phyloP scores from a whole-genome alignment of 1,140 invertebrate genomes.

The Drosophila sechellia region DNA sequence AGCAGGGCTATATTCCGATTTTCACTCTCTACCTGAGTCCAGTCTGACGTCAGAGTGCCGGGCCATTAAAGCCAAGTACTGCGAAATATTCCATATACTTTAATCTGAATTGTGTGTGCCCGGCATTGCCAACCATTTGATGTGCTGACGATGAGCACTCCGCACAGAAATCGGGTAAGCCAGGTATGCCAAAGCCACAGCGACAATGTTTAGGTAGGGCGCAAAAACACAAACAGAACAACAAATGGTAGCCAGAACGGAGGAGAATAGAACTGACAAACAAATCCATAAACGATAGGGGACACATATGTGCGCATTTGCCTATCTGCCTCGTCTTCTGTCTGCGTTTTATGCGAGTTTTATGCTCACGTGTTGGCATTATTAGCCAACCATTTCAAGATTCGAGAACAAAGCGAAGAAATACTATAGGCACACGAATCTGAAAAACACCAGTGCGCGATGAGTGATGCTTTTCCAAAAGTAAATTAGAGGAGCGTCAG shows the following conservation, averaged over 20 bases:
- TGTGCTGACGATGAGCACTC: conserved; percentile 9
- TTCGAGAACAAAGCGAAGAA: conserved; percentile 3
- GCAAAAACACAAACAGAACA: conserved; percentile 24
- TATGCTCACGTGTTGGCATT: conserved; percentile 73
- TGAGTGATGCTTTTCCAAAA: background rate
- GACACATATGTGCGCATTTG: conserved; percentile 65
- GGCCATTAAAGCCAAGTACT: conserved; percentile 43
- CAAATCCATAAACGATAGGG: conserved; percentile 53
- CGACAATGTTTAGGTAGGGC: conserved; percentile 72
- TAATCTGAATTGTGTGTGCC: conserved; percentile 55
- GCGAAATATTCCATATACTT: conserved; percentile 41
- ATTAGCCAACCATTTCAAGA: conserved; percentile 19
- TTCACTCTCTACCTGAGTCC: conserved; percentile 30
- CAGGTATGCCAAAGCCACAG: conserved; percentile 60
- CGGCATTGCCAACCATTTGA: conserved; percentile 28
- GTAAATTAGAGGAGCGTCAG: no score
- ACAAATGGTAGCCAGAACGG: conserved; percentile 2
- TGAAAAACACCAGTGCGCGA: background rate
- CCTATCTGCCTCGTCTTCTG: no score
- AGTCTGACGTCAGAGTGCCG: conserved; percentile 35
- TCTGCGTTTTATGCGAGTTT: conserved; percentile 57
- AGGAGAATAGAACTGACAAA: conserved; percentile 55
- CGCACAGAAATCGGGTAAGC: conserved; percentile 53
- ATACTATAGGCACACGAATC: background rate
- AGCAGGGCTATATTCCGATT: conserved; percentile 20